Evolutionary conservation across 2,113 vertebrate species (phyloP), one percentile per base, ranked within the genome.

Genomic region (Corvus cornix): DNA sequence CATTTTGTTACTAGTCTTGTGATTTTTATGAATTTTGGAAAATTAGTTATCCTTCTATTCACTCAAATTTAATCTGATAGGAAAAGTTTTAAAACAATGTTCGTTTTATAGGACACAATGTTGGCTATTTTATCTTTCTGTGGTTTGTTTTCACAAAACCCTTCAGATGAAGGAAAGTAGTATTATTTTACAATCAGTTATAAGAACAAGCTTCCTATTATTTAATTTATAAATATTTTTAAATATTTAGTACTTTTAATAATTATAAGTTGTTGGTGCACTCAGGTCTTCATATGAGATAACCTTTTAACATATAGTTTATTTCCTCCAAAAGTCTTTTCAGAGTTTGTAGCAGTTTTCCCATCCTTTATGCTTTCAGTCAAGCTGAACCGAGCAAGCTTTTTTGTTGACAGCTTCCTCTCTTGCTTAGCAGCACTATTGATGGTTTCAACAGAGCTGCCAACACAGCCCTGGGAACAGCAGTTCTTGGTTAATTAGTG

Each of bases 381-480:
- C 1, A 0, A 81, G 83, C 82, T 74, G 82, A 89, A 81, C 67
- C 2, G 1, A 91, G 90, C 56, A 19, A 16, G 56, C 0, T 35
- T 82, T 90, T 88, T 74, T 83, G 73, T 92, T 84, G 66, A 69
- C 83, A 78, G 59, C 20, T 93, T 87, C 85, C 87, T 85, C 74
- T 67, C 91, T 90, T 88, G 58, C 77, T 93, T 41, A 92, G 78
- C 74, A 94, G 80, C 52, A 31, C 89, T 85, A 94, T 22, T 95
- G 85, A 94, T 49, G 53, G 75, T 78, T 96, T 89, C 92, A 75
- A 28, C 37, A 85, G 85, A 56, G 83, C 93, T 96, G 92, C 95
- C 96, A 97, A 59, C 69, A 59, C 53, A 83, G 81, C 74, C 64
- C 64, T 95, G 86, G 80, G 95, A 97, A 94, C 70, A 94, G 77